phyloP scores from a whole-genome alignment of 2,888 invertebrate genomes.

The Drosophila tanythrix region DNA sequence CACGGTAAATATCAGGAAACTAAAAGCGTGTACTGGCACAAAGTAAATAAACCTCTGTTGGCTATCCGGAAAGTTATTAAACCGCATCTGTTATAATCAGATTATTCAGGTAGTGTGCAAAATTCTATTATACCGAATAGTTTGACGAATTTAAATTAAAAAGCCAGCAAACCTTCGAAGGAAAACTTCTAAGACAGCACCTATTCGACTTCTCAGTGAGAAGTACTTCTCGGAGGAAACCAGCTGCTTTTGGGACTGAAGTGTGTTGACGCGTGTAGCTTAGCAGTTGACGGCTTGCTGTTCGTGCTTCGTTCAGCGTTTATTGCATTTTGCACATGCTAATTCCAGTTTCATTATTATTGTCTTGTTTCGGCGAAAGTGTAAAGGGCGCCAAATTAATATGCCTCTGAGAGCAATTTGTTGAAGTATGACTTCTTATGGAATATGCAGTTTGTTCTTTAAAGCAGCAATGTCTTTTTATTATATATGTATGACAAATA shows the following conservation, averaged over 20 bases:
- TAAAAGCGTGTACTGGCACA: neutral
- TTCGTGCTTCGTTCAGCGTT: slow-evolving; percentile 6
- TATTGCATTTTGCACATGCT: slow-evolving; percentile 57
- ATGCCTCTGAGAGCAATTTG: slow-evolving; percentile 11
- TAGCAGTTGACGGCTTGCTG: slow-evolving; percentile 21
- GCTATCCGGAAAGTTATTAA: neutral
- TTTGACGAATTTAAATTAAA: neutral
- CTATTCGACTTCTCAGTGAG: too few species aligned
- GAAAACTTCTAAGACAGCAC: too few species aligned
- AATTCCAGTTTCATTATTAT: slow-evolving; percentile 36
- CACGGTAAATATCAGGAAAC: neutral
- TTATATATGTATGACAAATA: neutral
- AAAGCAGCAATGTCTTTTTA: neutral
- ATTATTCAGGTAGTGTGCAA: neutral
- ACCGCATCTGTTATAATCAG: neutral
- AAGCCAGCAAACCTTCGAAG: neutral
- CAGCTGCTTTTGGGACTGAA: neutral
- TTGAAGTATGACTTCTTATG: slow-evolving; percentile 33
- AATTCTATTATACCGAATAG: neutral
- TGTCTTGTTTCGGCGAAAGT: slow-evolving; percentile 12
- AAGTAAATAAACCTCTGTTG: neutral
- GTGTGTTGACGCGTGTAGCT: slow-evolving; percentile 38
- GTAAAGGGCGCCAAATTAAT: slow-evolving; percentile 48
- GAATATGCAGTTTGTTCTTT: neutral
- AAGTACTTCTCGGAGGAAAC: neutral